Base-by-base conservation (phyloP, 2,888 invertebrate genomes). In the Brenthis daphne region DNA sequence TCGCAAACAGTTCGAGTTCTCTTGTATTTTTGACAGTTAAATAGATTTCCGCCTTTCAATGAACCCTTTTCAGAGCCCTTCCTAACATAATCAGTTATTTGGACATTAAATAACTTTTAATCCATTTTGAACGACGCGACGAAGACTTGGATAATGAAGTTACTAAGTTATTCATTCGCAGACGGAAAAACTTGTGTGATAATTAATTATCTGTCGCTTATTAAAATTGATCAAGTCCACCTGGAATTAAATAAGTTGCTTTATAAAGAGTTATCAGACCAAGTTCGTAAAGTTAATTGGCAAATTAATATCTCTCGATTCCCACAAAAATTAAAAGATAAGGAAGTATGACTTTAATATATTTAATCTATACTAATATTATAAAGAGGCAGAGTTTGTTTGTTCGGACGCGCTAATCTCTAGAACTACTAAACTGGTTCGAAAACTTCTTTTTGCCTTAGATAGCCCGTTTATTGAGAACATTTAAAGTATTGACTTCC, bases 11-110 rank as follows among this genome's bases (percentile, higher is more conserved):
- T 58, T 65, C 65, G 33, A 71, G 65, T 73, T 67, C 50, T 53
- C 65, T 57, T 58, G 68, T 68, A 74, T 71, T 74, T 71, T 71
- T 71, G 71, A 55, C 73, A 74, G 66, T 67, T 73, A 69, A 73
- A 73, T 73, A 71, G 70, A 68, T 66, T 70, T 64, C 65, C n/a
- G 54, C 65, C 61, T 65, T 67, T 65, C 67, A 65, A 69, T 61
- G 60, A 48, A 69, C 69, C 64, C 71, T 65, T 67, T 61, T 69
- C 66, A 71, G n/a, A 43, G 47, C 57, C 68, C 53, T 63, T 57
- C 48, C 55, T 54, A 58, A 68, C 57, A 43, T 64, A 58, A 68
- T 64, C 67, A 67, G 69, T 61, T 72, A 69, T 67, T 67, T 61
- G 64, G 66, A 57, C 64, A 65, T 57, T 65, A 61, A 67, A 69